phyloP scores from a whole-genome alignment of 2,888 invertebrate species.

The Dioctria rufipes region DNA sequence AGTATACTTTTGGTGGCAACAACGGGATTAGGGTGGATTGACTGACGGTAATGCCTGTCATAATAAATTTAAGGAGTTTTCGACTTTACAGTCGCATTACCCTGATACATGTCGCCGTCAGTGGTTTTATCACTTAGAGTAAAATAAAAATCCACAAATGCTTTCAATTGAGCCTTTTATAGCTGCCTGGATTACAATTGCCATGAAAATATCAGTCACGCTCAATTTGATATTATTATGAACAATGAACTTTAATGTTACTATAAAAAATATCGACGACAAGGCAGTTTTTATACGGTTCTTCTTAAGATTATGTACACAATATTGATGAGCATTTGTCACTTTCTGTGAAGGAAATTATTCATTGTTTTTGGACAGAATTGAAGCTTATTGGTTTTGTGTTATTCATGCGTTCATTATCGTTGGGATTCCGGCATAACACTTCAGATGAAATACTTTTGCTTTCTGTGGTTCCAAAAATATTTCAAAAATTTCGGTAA shows the following conservation, averaged over 20 bases:
- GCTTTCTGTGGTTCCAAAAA: too few species aligned
- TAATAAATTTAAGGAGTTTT: conserved; percentile 29
- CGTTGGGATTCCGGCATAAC: too few species aligned
- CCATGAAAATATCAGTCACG: conserved; percentile 1
- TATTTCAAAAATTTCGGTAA: too few species aligned
- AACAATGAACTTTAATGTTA: conserved; percentile 24
- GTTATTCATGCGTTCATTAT: too few species aligned
- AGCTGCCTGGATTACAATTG: conserved; percentile 12
- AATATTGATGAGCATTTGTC: not conserved
- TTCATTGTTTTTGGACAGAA: too few species aligned
- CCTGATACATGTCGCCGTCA: not conserved
- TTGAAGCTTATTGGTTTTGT: too few species aligned
- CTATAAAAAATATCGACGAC: conserved; percentile 14
- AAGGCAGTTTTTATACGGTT: not conserved
- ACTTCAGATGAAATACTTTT: too few species aligned
- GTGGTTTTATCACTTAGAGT: conserved; percentile 3
- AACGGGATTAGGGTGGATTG: conserved; percentile 43
- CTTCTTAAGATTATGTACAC: not conserved
- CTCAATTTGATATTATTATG: conserved; percentile 18
- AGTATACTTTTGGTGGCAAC: not conserved
- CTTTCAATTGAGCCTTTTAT: conserved; percentile 27
- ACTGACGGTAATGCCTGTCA: conserved; percentile 39
- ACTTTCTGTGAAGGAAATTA: too few species aligned
- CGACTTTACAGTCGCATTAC: conserved; percentile 31
- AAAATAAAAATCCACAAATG: conserved; percentile 33